These are phyloP conservation scores for Bradypodion ventrale DNA, from an alignment of 2,797 vertebrate genomes.

Conservation along the genomic window DNA sequence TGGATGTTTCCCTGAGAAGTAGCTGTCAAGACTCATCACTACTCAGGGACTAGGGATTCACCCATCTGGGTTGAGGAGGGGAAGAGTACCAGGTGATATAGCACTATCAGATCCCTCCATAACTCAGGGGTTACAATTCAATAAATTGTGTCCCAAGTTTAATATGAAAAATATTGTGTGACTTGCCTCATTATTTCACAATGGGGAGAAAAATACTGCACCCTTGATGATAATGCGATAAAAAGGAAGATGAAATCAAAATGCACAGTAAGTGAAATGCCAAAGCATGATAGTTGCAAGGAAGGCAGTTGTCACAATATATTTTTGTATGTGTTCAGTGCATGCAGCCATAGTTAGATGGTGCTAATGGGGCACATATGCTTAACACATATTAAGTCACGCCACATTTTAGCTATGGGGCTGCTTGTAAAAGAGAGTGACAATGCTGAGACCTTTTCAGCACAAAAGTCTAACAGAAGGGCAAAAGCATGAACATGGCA, in stretches of 20 bases:
- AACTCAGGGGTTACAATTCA: too few species aligned
- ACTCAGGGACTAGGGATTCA: too few species aligned
- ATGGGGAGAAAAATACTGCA: neutral
- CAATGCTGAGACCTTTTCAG: neutral
- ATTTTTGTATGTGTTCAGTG: constrained; percentile 16
- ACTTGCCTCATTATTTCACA: too few species aligned
- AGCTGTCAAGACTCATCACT: too few species aligned
- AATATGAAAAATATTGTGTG: too few species aligned
- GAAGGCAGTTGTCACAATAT: neutral
- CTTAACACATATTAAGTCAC: constrained; percentile 8
- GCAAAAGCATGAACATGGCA: neutral
- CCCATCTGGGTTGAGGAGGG: too few species aligned
- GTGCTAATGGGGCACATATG: neutral
- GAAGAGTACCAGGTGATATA: too few species aligned
- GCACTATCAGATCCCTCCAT: too few species aligned
- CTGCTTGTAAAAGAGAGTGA: neutral
- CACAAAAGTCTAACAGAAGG: neutral
- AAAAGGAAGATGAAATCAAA: constrained; percentile 18
- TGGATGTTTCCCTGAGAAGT: too few species aligned
- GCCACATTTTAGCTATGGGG: rapidly evolving
- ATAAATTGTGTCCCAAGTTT: too few species aligned
- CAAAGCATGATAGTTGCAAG: neutral
- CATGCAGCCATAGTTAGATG: neutral
- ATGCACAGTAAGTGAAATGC: neutral
- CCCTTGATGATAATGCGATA: neutral